These are phyloP conservation scores for Sebastolobus altivelis DNA, from an alignment of 2,797 vertebrate species.

Conservation along the genomic window DNA sequence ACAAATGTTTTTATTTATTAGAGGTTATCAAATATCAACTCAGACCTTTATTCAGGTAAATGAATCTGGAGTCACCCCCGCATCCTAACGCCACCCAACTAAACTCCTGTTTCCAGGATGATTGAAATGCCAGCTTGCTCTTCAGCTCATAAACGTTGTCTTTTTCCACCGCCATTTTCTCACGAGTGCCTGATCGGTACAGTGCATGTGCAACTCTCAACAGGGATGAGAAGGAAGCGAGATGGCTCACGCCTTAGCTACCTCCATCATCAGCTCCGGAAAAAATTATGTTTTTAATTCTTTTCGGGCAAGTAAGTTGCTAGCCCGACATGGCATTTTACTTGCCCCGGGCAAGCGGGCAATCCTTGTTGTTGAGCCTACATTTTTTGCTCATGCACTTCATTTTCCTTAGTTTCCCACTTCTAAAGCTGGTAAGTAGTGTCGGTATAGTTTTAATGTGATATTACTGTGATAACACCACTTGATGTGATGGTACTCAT, in stretches of 20 bases:
- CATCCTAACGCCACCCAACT: not conserved
- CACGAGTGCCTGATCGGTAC: not conserved
- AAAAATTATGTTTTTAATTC: too few relatives aligned
- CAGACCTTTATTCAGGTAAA: not conserved
- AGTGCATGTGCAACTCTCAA: too few relatives aligned
- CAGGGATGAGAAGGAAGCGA: too few relatives aligned
- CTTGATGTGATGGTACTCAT: too few relatives aligned
- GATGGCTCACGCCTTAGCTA: too few relatives aligned
- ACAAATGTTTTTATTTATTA: not conserved
- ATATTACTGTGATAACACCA: not conserved
- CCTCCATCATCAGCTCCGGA: too few relatives aligned
- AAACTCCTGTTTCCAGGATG: not conserved
- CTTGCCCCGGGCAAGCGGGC: too few relatives aligned
- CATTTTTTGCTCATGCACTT: not conserved
- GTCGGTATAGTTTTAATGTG: not conserved
- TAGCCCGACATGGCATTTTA: not conserved
- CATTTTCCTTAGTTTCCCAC: not conserved
- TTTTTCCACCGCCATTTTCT: not conserved
- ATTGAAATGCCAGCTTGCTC: not conserved
- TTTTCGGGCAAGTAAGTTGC: not conserved
- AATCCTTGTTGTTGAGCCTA: not conserved
- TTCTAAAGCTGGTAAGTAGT: not conserved
- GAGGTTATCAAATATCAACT: not conserved
- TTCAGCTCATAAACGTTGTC: not conserved
- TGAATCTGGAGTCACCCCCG: not conserved